phyloP scores from a whole-genome alignment of 2,113 vertebrate genomes.

The Urocitellus parryii region DNA sequence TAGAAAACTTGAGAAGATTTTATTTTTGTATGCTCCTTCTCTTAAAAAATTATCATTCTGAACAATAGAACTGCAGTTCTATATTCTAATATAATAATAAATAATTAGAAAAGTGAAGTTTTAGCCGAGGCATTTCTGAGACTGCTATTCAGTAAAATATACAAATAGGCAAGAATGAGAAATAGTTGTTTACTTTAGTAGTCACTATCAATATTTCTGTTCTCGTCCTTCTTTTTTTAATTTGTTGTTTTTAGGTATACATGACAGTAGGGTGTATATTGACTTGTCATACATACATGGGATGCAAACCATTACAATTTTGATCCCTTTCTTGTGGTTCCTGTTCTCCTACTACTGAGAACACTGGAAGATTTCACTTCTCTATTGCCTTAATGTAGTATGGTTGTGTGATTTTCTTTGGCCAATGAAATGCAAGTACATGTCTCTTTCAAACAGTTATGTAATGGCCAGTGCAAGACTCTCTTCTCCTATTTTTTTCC shows the following conservation, averaged over 20 bases:
- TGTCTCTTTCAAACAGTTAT: not conserved
- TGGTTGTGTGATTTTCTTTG: conserved; percentile 7
- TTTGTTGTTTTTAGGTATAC: no score
- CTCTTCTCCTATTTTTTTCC: not conserved
- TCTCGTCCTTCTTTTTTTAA: not conserved
- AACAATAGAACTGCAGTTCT: conserved; percentile 50
- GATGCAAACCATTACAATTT: not conserved
- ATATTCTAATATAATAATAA: not conserved
- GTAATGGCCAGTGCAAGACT: not conserved
- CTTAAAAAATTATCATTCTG: not conserved
- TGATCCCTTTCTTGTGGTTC: not conserved
- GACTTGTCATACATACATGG: not conserved
- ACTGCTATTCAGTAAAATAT: not conserved
- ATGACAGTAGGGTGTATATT: no score
- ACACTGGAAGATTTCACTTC: not conserved
- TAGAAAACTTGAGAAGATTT: not conserved
- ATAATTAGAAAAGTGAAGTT: conserved; percentile 30
- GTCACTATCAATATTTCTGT: not conserved
- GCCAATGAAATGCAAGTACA: not conserved
- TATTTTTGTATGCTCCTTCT: not conserved
- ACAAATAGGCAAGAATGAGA: conserved; percentile 5
- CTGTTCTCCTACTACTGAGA: not conserved
- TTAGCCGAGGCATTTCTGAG: not conserved
- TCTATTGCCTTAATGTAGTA: not conserved
- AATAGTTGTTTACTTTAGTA: not conserved